Evolutionary conservation across 2,888 invertebrate genomes (phyloP), one percentile per base, ranked within the genome.

Genomic region (Aspidiotus destructor): DNA sequence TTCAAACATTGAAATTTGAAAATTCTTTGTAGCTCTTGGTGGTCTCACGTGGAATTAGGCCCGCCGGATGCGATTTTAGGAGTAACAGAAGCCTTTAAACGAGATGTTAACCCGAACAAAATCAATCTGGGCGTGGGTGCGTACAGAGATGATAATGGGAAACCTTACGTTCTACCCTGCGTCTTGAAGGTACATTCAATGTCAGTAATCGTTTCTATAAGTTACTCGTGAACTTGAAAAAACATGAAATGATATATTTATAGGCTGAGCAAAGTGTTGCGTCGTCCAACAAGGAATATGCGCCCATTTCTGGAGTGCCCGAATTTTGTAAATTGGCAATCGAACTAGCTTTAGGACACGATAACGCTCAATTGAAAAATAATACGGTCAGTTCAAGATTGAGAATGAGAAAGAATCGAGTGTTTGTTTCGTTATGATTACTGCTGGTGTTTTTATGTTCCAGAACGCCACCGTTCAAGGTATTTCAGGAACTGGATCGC

Each of bases 21-120:
- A 28, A 28, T 17, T 52, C 40, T 5, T 44, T 69, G 1, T 54
- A 70, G 70, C 54, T 86, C 88, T 73, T 92, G 88, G 87, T 94
- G 92, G 88, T 79, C 84, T 70, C 85, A 89, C 77, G 95, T 98
- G 9, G 85, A 87, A 77, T 91, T 96, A 92, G 98, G 97, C 7
- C 98, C 98, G 16, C 98, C 98, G 7, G 98, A 98, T 82, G 91
- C 92, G 40, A 99, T 99, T 80, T 81, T 99, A 62, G 99, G 99
- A 52, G 89, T 99, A 55, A 91, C 96, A 0, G 99, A 99, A 78
- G 98, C 98, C 0, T 99, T 83, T 80, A 97, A 93, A 77, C 85
- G 81, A 71, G 98, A 99, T 77, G 81, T 82, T 3, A 89, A 93
- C 77, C 85, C 93, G 0, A 92, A 92, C 74, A 99, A 99, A 80